Conservation (phyloP, 2,888 invertebrate genomes). For the Agrypnus murinus region DNA sequence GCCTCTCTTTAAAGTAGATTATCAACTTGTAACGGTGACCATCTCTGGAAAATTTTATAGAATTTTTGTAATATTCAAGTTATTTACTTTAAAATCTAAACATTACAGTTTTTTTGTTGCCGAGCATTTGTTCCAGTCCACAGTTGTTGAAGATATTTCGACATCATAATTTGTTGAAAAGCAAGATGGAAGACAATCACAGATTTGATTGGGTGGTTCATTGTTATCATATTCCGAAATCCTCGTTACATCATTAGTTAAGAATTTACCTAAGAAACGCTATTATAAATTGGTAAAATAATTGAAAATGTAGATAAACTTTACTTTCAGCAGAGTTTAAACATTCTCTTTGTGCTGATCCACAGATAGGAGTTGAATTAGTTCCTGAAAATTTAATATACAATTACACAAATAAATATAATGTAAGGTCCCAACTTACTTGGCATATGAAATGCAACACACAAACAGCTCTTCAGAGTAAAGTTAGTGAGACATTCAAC, state of each 20-base stretch:
- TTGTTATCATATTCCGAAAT: too few relatives aligned
- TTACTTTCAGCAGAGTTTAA: background rate
- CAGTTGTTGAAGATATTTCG: conserved; percentile 11
- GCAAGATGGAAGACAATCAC: conserved; percentile 27
- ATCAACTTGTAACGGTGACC: conserved; percentile 24
- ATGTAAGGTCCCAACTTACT: conserved; percentile 15
- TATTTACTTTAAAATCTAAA: background rate
- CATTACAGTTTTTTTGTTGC: background rate
- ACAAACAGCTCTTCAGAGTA: conserved; percentile 29
- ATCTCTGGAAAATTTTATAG: conserved; percentile 38
- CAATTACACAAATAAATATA: background rate
- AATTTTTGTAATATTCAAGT: background rate
- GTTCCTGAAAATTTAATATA: conserved; percentile 20
- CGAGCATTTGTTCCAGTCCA: conserved; percentile 15
- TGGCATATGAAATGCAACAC: conserved; percentile 41
- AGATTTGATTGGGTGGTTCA: conserved; percentile 3
- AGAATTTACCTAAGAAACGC: background rate
- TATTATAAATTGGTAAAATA: too few relatives aligned
- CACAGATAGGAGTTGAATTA: conserved; percentile 28
- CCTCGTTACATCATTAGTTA: background rate
- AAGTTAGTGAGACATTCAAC: conserved; percentile 74
- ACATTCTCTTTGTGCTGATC: conserved; percentile 4
- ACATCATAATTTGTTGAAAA: conserved; percentile 11
- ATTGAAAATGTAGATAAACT: too few relatives aligned
- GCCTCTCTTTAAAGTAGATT: conserved; percentile 74